Percentiles rank a stretch among this genome's conserved stretches.
Evolutionary conservation across 1,140 invertebrate species (phyloP).

Genomic region (Coelopa frigida): DNA sequence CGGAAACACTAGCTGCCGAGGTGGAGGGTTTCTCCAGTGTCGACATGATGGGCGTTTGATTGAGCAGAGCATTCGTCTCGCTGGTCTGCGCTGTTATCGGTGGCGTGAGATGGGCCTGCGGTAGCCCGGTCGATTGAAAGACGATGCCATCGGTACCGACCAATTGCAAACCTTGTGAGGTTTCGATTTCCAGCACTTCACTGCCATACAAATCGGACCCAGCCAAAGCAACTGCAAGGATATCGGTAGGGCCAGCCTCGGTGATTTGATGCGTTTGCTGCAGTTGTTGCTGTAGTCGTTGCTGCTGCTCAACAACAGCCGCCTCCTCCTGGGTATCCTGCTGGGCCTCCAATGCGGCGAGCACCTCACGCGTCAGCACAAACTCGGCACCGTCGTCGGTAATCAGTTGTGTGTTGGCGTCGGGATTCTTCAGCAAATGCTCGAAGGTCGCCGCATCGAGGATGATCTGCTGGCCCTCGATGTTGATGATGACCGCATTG

Average conservation of each 20-base stretch:
- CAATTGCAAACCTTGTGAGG: conserved; percentile 16
- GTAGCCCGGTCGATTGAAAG: conserved; percentile 4
- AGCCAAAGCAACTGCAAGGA: conserved; percentile 63
- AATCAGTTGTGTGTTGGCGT: conserved; percentile 11
- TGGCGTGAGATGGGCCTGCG: conserved; percentile 23
- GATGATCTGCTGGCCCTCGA: conserved; percentile 31
- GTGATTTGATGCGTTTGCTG: not conserved
- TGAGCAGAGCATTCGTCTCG: conserved; percentile 64
- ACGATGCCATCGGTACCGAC: conserved; percentile 8
- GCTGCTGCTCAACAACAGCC: conserved; percentile 14
- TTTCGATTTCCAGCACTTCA: conserved; percentile 29
- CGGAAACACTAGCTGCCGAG: conserved; percentile 25
- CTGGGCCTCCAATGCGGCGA: conserved; percentile 20
- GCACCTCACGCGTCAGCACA: conserved; percentile 9
- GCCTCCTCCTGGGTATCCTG: conserved; percentile 10
- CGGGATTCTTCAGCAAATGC: conserved; percentile 15
- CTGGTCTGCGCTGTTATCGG: conserved; percentile 30
- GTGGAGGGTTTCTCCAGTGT: conserved; percentile 60
- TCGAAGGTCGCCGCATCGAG: conserved; percentile 26
- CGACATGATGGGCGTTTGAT: conserved; percentile 70
- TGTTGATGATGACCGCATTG: conserved; percentile 41
- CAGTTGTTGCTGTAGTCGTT: conserved; percentile 4
- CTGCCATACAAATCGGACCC: conserved; percentile 17
- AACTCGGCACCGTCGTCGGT: conserved; percentile 7
- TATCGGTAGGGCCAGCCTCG: conserved; percentile 46